Evolutionary conservation across 1,140 invertebrate genomes (phyloP).

Genomic region (Pseudomyrmex pallidus): DNA sequence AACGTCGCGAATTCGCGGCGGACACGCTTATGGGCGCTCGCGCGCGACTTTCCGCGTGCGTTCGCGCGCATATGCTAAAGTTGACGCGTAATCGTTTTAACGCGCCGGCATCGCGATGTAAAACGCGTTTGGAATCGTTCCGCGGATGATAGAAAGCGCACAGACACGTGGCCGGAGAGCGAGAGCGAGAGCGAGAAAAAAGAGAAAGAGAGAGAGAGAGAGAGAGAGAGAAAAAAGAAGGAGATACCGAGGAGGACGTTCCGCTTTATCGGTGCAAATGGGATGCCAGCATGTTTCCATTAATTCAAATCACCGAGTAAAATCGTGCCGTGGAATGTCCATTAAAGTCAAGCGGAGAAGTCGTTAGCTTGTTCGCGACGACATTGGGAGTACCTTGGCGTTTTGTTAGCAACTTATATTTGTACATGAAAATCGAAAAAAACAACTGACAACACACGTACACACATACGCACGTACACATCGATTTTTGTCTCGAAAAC

Average conservation of each 20-base stretch:
- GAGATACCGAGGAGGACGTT: constrained; percentile 53
- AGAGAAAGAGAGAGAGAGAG: background rate
- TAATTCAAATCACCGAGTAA: constrained; percentile 72
- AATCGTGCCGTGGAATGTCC: constrained; percentile 71
- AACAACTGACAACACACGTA: background rate
- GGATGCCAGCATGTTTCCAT: constrained; percentile 72
- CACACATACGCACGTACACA: no score
- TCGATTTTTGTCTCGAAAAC: constrained; percentile 15
- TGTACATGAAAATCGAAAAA: constrained; percentile 51
- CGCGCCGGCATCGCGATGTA: constrained; percentile 58
- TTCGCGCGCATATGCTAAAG: background rate
- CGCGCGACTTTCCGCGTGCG: constrained; percentile 25
- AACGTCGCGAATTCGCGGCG: constrained; percentile 45
- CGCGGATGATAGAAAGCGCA: constrained; percentile 35
- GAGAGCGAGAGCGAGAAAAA: constrained; percentile 9
- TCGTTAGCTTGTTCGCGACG: constrained; percentile 66
- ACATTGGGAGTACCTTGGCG: constrained; percentile 42
- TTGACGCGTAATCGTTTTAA: constrained; percentile 67
- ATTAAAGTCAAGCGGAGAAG: constrained; percentile 71
- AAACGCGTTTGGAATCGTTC: constrained; percentile 60
- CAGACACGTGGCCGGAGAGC: constrained; percentile 27
- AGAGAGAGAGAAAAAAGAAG: background rate
- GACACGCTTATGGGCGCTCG: constrained; percentile 43
- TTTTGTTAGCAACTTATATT: constrained; percentile 50
- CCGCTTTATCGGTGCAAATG: constrained; percentile 72